phyloP scores from a whole-genome alignment of 2,113 vertebrate species.

The Ageneiosus marmoratus region DNA sequence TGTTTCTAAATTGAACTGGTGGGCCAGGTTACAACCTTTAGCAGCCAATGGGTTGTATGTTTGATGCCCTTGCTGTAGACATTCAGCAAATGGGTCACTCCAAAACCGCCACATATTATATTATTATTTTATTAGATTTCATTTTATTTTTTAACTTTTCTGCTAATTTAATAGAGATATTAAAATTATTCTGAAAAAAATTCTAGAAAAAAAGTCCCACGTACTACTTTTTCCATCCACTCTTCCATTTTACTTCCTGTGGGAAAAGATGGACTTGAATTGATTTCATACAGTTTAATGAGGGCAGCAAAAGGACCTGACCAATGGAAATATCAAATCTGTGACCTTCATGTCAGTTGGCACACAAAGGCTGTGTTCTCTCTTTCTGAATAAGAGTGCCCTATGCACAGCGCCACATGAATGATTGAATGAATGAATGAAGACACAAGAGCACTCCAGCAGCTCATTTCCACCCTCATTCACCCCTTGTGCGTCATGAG shows the following conservation, averaged over 20 bases:
- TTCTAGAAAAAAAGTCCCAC: too few species aligned
- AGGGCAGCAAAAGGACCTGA: conserved; percentile 3
- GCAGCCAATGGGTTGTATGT: not conserved
- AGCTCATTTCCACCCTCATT: conserved; percentile 34
- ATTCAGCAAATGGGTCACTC: not conserved
- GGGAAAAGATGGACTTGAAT: conserved; percentile 7
- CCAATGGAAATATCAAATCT: conserved; percentile 21
- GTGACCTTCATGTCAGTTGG: conserved; percentile 16
- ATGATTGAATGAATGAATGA: conserved; percentile 18
- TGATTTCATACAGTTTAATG: conserved; percentile 17
- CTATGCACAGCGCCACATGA: conserved; percentile 12
- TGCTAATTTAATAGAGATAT: not conserved
- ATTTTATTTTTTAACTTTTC: not conserved
- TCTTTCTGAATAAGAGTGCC: not conserved
- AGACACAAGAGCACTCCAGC: conserved; percentile 31
- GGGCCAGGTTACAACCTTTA: not conserved
- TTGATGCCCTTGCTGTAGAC: not conserved
- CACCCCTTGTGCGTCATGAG: conserved; percentile 26
- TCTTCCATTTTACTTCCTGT: not conserved
- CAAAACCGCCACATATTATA: not conserved
- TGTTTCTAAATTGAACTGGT: not conserved
- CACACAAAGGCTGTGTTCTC: conserved; percentile 36
- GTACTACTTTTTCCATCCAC: not conserved
- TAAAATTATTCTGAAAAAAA: not conserved
- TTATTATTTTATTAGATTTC: not conserved